A percentile compares a stretch with the other conserved stretches of the same genome.
Evolutionary conservation across 2,888 invertebrate genomes (phyloP).

Genomic region (Anthophora plumipes): DNA sequence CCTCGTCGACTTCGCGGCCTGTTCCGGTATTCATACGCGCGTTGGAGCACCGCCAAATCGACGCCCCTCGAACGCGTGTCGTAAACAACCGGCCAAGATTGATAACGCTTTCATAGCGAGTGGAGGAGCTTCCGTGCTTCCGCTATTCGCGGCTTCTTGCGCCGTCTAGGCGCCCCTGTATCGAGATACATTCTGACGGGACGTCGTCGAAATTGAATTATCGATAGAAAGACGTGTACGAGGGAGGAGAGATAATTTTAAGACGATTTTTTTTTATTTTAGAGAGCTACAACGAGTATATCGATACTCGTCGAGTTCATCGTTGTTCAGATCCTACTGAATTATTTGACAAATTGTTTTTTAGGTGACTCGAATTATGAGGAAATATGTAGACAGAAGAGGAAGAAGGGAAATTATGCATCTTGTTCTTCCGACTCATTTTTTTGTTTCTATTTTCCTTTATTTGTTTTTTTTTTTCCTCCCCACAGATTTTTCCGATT

Average conservation of each 20-base stretch:
- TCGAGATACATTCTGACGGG: constrained; percentile 6
- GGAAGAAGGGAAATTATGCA: background rate
- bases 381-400: too few species aligned
- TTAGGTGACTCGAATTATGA: too few species aligned
- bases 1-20: constrained; percentile 48
- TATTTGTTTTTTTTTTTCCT: background rate
- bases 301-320: too few species aligned
- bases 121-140: background rate
- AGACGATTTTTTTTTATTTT: background rate
- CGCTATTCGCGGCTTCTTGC: constrained; percentile 28
- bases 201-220: constrained; percentile 28
- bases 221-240: background rate
- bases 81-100: constrained; percentile 68
- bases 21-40: constrained; percentile 60
- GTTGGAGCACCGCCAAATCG: constrained; percentile 65
- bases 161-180: background rate
- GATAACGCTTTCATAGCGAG: constrained; percentile 61
- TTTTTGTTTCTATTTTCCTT: too few species aligned
- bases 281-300: too few species aligned
- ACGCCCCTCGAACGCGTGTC: constrained; percentile 52
- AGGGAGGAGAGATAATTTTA: background rate
- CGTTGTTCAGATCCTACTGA: too few species aligned
- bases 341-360: too few species aligned
- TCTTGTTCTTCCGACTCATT: background rate
- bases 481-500: background rate